phyloP scores from a whole-genome alignment of 2,113 vertebrate species.

The Puma concolor region DNA sequence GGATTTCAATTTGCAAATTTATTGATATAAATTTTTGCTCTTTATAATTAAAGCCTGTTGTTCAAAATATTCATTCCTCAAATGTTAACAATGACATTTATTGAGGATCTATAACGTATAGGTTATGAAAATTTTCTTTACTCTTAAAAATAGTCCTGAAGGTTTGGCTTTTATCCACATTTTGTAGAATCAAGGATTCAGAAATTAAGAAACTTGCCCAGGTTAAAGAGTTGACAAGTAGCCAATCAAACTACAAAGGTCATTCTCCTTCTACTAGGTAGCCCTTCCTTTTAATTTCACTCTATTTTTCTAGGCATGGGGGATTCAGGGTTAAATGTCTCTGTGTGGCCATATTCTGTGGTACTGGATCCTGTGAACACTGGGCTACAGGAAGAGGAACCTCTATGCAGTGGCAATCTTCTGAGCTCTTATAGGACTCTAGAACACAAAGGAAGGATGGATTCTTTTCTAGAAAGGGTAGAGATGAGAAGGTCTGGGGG shows the following conservation, averaged over 20 bases:
- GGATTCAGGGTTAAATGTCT: neutral
- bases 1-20: slow-evolving; percentile 7
- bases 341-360: neutral
- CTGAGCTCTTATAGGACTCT: neutral
- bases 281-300: neutral
- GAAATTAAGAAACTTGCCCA: neutral
- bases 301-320: neutral
- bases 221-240: neutral
- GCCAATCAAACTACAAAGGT: neutral
- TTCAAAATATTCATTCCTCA: neutral
- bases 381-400: neutral
- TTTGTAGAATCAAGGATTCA: neutral
- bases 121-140: neutral
- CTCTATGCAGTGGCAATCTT: neutral
- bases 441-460: neutral
- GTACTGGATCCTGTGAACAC: neutral
- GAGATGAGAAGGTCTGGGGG: neutral
- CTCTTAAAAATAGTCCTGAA: neutral
- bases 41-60: neutral
- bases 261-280: neutral
- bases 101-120: neutral
- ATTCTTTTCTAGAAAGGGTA: neutral
- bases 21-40: neutral
- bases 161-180: neutral
- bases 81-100: neutral